Percentiles rank a stretch among this genome's conserved stretches.
phyloP scores from a whole-genome alignment of 2,888 invertebrate species.

The Cotesia congregata region DNA sequence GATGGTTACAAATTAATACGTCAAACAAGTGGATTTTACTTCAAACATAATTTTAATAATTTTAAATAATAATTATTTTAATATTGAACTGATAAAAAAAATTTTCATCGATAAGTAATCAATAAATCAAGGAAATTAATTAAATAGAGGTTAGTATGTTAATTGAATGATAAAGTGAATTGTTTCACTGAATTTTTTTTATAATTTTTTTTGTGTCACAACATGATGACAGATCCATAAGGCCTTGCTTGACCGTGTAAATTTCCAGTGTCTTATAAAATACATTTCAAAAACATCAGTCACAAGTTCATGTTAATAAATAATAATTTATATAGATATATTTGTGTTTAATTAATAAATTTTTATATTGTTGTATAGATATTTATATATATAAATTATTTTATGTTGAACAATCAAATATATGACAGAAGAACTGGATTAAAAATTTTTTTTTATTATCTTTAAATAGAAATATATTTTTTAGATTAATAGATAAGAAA shows the following conservation, averaged over 20 bases:
- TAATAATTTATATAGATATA: background rate
- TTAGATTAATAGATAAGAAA: background rate
- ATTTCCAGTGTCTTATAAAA: constrained; percentile 15
- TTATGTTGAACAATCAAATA: background rate
- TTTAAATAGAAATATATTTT: background rate
- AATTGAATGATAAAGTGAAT: background rate
- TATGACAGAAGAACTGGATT: background rate
- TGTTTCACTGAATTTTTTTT: background rate
- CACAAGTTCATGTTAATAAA: background rate
- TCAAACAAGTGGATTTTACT: background rate
- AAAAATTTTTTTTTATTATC: background rate
- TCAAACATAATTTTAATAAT: background rate
- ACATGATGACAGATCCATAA: constrained; percentile 2
- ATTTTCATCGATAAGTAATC: background rate
- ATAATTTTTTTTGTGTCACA: constrained; percentile 10
- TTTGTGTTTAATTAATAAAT: background rate
- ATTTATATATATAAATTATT: background rate
- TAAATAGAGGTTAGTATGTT: background rate
- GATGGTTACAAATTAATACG: constrained; percentile 7
- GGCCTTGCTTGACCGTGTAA: constrained; percentile 12
- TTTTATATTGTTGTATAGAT: background rate
- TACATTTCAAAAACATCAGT: constrained; percentile 22
- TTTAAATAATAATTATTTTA: background rate
- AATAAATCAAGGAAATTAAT: background rate
- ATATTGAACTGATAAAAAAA: background rate